Conservation (phyloP, 2,113 vertebrate species). For the Leptosomus discolor region DNA sequence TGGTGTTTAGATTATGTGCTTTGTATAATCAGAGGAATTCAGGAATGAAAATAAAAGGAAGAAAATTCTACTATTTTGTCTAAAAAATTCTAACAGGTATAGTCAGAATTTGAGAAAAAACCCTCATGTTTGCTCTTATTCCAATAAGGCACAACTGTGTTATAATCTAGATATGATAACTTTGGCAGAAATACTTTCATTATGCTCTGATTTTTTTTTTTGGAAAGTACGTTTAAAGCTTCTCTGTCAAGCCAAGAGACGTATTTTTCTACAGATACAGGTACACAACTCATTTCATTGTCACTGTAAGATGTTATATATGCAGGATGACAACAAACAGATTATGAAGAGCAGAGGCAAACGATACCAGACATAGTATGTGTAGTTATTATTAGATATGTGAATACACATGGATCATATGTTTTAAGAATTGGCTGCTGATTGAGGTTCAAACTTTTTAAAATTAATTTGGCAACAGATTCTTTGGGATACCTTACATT, state of each 20-base stretch:
- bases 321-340: neutral
- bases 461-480: neutral
- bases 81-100: neutral
- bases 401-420: neutral
- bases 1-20: neutral
- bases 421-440: neutral
- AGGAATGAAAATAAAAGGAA: neutral
- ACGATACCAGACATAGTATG: neutral
- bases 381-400: neutral
- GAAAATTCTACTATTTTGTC: neutral
- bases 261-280: neutral
- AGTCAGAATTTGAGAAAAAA: neutral
- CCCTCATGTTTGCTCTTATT: neutral
- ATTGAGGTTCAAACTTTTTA: neutral
- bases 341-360: neutral
- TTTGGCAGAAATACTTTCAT: neutral
- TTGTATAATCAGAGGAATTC: neutral
- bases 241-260: neutral
- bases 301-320: neutral
- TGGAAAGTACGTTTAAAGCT: neutral
- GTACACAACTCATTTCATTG: neutral
- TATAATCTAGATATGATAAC: neutral
- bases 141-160: neutral
- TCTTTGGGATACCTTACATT: neutral
- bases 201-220: neutral